Evolutionary conservation across 2,888 invertebrate species (phyloP).

Genomic region (Pollenia griseotomentosa): DNA sequence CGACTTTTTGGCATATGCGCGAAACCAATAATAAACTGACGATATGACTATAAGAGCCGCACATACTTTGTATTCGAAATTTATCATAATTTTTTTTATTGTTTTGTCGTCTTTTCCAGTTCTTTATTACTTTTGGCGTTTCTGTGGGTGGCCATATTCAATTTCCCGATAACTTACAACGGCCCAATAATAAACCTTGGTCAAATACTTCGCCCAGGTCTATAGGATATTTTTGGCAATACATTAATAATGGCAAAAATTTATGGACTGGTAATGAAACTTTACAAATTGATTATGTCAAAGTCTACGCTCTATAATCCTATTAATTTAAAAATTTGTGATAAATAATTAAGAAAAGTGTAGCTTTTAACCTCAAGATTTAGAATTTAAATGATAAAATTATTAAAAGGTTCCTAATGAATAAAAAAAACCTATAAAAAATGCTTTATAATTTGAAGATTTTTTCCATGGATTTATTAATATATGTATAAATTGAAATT

Average conservation of each 20-base stretch:
- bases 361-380: too few species aligned
- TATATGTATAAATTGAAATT: too few species aligned
- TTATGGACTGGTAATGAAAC: constrained; percentile 87
- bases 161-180: constrained; percentile 86
- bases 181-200: constrained; percentile 88
- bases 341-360: constrained; percentile 7
- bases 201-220: constrained; percentile 88
- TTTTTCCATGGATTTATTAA: too few species aligned
- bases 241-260: constrained; percentile 87
- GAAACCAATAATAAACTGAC: too few species aligned
- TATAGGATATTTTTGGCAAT: constrained; percentile 89
- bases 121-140: constrained; percentile 91
- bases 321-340: not conserved
- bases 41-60: too few species aligned
- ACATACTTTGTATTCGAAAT: not conserved
- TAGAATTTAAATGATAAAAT: too few species aligned
- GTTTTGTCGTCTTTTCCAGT: constrained; percentile 85
- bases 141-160: constrained; percentile 91
- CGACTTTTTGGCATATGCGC: too few species aligned
- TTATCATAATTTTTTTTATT: not conserved
- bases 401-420: too few species aligned
- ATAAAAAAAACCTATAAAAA: too few species aligned
- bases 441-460: too few species aligned
- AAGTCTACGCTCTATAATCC: constrained; percentile 80
- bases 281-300: constrained; percentile 81